Evolutionary conservation across 2,113 vertebrate species (phyloP), one percentile per base, ranked within the genome.

Genomic region (Origma solitaria): DNA sequence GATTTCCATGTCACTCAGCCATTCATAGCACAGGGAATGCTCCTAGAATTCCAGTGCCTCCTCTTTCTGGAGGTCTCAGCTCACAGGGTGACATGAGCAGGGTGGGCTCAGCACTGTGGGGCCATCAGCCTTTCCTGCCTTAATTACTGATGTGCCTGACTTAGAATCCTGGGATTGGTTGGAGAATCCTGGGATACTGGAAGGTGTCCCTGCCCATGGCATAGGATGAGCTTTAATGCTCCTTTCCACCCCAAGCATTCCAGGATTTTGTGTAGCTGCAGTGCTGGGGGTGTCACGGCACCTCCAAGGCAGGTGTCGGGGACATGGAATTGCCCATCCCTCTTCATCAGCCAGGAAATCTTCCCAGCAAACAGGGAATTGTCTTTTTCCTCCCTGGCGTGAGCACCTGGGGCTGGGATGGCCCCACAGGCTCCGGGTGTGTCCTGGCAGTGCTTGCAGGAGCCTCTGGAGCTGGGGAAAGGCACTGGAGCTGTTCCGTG

Each of bases 351-450:
- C n/a, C 25, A 28, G 10, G 19, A 25, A 64, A 27, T 18, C 7
- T 1, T 78, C n/a, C 35, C 62, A 61, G 22, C 25, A 47, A 23
- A 44, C 53, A 47, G 20, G 24, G 6, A 10, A 24, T n/a, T 0
- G 3, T 21, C 51, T 69, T 87, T 73, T 47, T n/a, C 42, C 56
- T 84, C n/a, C 28, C 44, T 4, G 2, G 0, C 15, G 21, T 28
- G 1, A 9, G 51, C 28, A 3, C 2, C 38, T 40, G 11, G 8
- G 44, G 53, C 24, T 79, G 0, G 0, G 56, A 3, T 75, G 76
- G 71, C 17, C 1, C 0, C 0, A 18, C 17, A 24, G 72, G 45
- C 69, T 92, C 66, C 38, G 11, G 2, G 3, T 50, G 56, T 8
- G 1, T 45, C 84, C 81, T 20, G 64, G 20, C 44, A 80, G 88